Percentiles rank a stretch among this genome's conserved stretches.
These are phyloP conservation scores for Psittacula derbiana DNA, from an alignment of 2,797 vertebrate genomes.

Conservation along the genomic window DNA sequence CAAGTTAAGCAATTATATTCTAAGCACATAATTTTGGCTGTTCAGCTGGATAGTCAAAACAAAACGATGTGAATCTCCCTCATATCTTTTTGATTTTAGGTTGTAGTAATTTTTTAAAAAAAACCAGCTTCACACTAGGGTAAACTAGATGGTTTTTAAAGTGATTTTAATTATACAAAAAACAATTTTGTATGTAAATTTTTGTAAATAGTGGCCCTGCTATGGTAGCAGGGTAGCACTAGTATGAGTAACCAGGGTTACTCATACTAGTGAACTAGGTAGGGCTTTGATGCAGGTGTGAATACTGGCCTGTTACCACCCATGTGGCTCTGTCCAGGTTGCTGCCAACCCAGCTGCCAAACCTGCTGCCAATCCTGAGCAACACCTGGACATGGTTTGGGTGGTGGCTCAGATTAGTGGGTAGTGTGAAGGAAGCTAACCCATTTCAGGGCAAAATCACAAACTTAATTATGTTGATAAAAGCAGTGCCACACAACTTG, in stretches of 20 bases:
- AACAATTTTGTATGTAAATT: neutral
- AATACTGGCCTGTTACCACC: neutral
- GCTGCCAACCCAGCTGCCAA: neutral
- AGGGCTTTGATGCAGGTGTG: neutral
- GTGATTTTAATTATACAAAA: neutral
- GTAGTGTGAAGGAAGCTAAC: neutral
- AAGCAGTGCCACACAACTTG: neutral
- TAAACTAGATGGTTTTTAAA: neutral
- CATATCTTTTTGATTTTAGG: neutral
- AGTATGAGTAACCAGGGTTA: no score
- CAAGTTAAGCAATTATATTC: neutral
- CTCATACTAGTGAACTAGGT: neutral
- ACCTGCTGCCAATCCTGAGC: neutral
- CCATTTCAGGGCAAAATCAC: neutral
- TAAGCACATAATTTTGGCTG: neutral
- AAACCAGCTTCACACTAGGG: neutral
- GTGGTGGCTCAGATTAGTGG: neutral
- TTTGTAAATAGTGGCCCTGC: neutral
- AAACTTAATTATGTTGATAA: neutral
- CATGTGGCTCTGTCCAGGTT: neutral
- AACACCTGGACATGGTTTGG: no score
- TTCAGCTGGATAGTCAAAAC: neutral
- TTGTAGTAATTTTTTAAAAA: neutral
- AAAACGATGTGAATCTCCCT: neutral
- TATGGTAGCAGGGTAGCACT: neutral